A percentile compares a stretch with the other conserved stretches of the same genome.
Conservation (phyloP, 2,113 vertebrate genomes). For the Cebus imitator region DNA sequence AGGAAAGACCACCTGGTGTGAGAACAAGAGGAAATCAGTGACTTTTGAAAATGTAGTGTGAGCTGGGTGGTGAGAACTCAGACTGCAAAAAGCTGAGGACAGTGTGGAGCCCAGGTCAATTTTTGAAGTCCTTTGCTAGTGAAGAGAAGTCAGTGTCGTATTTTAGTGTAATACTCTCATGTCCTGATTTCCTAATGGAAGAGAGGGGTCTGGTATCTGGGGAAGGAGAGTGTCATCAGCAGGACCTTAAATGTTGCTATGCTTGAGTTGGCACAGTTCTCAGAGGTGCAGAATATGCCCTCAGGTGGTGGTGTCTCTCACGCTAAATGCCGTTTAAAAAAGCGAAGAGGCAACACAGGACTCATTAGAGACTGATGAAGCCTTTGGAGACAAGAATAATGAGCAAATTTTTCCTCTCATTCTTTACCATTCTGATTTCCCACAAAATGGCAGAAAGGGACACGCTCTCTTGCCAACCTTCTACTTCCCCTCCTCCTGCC, state of each 20-base stretch:
- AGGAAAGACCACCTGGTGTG: not conserved
- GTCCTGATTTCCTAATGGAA: not conserved
- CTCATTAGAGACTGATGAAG: not conserved
- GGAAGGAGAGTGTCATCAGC: not conserved
- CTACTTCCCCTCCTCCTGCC: not conserved
- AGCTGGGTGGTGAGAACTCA: not conserved
- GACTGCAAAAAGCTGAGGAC: not conserved
- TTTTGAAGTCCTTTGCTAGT: not conserved
- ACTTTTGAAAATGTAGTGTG: not conserved
- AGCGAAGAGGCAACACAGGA: not conserved
- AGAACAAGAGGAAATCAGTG: not conserved
- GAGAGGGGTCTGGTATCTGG: not conserved
- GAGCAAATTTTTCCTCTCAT: constrained; percentile 31
- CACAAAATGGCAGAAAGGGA: constrained; percentile 56
- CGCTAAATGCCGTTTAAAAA: not conserved
- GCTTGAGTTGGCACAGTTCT: not conserved
- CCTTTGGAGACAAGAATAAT: constrained; percentile 38
- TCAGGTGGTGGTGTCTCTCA: not conserved
- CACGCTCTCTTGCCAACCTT: constrained; percentile 26
- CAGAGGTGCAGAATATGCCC: not conserved
- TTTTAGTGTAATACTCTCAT: not conserved
- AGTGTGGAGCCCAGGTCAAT: not conserved
- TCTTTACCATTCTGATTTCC: constrained; percentile 36
- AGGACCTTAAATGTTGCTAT: not conserved
- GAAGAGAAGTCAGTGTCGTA: not conserved